Base-by-base conservation (phyloP, 2,888 invertebrate species). In the Lapara coniferarum region DNA sequence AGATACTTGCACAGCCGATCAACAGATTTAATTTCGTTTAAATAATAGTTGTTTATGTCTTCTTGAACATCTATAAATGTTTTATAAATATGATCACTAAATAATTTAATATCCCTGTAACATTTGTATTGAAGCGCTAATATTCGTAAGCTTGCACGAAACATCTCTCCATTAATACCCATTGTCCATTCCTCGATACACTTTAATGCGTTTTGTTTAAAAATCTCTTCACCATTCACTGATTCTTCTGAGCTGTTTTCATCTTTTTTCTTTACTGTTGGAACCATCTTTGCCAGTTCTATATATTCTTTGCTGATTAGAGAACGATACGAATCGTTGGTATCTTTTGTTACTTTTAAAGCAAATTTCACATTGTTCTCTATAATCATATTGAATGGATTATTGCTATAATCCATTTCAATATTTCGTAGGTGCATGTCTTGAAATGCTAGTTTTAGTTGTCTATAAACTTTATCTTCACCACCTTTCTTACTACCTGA, bases 171-270 rank as follows among this genome's bases (percentile, higher is more conserved):
- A 69, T 91, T 89, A 6, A 95, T 81, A 12, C 94, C 95, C 81
- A 92, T 91, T 19, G 87, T 86, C 95, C 95, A 96, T 83, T 96
- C 95, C 37, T 94, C 90, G 16, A 95, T 81, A 75, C 91, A 92
- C 80, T 89, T 93, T 16, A 92, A 72, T 68, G 85, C 88, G 73
- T 92, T 92, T 53, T 76, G 70, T 78, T 89, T 93, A 71, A 88
- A 95, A 58, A 82, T 81, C 82, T 83, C 90, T 80, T 86, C 90
- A 69, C 75, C 77, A 78, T 82, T 85, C 14, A 86, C 70, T 0
- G 88, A 85, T 53, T 84, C 87, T 46, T 83, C 84, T 10, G 87
- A 87, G 53, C 58, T 68, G 66, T 74, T 81, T 1, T 89, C 89
- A 0, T 91, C 90, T 73, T 86, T 92, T 77, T 89, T 88, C 78